Evolutionary conservation across 2,797 vertebrate genomes (phyloP).

Genomic region (Pogonophryne albipinna): DNA sequence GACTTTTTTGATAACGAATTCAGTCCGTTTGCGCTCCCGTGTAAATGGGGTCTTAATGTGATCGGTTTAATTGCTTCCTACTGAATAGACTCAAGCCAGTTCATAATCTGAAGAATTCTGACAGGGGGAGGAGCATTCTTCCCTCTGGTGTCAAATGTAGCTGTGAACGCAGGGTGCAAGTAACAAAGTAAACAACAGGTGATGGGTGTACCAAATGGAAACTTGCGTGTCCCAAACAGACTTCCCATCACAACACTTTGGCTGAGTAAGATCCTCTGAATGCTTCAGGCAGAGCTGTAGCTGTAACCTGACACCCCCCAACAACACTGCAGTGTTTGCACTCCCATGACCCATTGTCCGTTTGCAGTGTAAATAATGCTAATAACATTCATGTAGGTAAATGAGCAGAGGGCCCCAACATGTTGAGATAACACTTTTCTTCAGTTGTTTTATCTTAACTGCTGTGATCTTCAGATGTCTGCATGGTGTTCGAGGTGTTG

Average conservation of each 20-base stretch:
- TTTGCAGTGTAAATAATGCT: constrained; percentile 39
- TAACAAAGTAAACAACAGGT: constrained; percentile 65
- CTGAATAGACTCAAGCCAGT: not conserved
- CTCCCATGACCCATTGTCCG: constrained; percentile 27
- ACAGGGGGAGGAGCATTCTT: not conserved
- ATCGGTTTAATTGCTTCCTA: constrained; percentile 6
- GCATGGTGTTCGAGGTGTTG: constrained; percentile 99
- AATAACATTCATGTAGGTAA: constrained; percentile 10
- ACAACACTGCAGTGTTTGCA: constrained; percentile 36
- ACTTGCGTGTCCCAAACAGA: constrained; percentile 36
- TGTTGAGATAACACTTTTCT: not conserved
- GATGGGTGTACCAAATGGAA: constrained; percentile 36
- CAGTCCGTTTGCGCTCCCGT: no score
- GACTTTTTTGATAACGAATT: no score
- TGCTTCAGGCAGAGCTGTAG: constrained; percentile 39
- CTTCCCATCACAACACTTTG: constrained; percentile 29
- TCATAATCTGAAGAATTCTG: constrained; percentile 15
- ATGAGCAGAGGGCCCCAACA: not conserved
- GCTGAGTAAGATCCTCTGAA: constrained; percentile 42
- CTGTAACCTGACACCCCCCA: constrained; percentile 60
- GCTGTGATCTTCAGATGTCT: constrained; percentile 88
- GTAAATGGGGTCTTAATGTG: not conserved
- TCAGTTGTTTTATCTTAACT: constrained; percentile 83
- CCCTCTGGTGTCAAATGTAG: constrained; percentile 37
- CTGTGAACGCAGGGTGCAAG: constrained; percentile 14